Evolutionary conservation across 2,797 vertebrate genomes (phyloP), one percentile per base, ranked within the genome.

Genomic region (Lithobates sylvaticus): DNA sequence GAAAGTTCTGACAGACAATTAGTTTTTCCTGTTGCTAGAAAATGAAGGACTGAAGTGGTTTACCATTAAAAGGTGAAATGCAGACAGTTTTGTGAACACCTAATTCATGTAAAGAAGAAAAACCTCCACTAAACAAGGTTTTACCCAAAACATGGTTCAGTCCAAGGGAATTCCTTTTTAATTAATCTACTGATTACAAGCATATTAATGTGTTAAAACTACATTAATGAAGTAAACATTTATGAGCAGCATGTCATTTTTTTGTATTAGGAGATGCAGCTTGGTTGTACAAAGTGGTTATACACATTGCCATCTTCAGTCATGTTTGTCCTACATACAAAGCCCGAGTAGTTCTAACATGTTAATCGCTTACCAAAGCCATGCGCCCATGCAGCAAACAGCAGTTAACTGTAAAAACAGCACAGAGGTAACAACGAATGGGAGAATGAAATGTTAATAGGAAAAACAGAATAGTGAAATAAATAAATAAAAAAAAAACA

Each of bases 391-490:
- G 97, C 96, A 97, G 96, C 97, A 98, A 96, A 95, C 95, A 95
- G 95, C 94, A 95, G 94, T 98, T 98, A 99, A 98, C 97, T 98
- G 97, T 95, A 98, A 99, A 39, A 97, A 99, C 94, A 98, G 94
- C 94, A 96, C 26, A 96, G 91, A 94, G 89, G 94, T 95, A 92
- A 96, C 78, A 81, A 50, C 78, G 42, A 78, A 87, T 94, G 90
- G 91, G 83, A 93, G 89, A 89, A 89, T 89, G 91, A 89, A 88
- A 84, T 47, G 89, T 88, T 32, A 87, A 87, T 73, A 73, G 80
- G 42, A 26, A 42, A 69, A 83, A 87, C 42, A 76, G n/a, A 3
- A 21, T 21, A 64, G 12, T 29, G 3, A 47, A 70, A 65, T 16
- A 76, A 88, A 39, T 23, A 84, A 29, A n/a, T n/a, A 29, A 29